Base-by-base conservation (phyloP, 2,797 vertebrate species). In the Thaleichthys pacificus region DNA sequence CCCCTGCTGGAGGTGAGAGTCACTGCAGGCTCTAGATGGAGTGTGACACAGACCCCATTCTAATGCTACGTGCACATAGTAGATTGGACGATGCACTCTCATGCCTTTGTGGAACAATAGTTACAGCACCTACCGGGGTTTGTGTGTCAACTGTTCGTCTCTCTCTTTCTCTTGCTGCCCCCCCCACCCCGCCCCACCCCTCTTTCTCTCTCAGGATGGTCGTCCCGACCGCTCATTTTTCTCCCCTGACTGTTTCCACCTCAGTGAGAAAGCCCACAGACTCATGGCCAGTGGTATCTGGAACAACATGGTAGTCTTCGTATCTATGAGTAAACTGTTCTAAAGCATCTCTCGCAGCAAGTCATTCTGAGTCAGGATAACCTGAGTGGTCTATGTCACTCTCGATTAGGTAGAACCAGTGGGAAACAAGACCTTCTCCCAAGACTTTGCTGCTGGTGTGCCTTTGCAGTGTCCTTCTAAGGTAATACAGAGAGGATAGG, bases 241-340 rank as follows among this genome's bases (percentile, higher is more conserved):
- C 9, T 22, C 95, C 15, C 95, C 96, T 0, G 96, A 98, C 84
- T 98, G 97, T 81, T 94, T 96, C 80, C 95, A 96, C 74, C 91
- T 92, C 21, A 96, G 86, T 79, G 95, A 96, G 91, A 97, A 92
- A 82, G 91, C 94, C 79, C 96, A 98, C 79, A 87, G 94, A 0
- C 88, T 94, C 68, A 94, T 99, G 84, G 93, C 96, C 66, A 91
- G 74, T 28, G 91, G 90, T 69, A 96, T 99, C 56, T 99, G 97
- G 97, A 95, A 93, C 86, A 91, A 94, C 85, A 86, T 99, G 96
- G 97, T 98, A 67, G 14, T 47, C 42, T 47, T 47, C 42, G 5
- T 66, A 35, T 69, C 70, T 42, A 2, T 22, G 42, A 62, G 60
- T 32, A n/a, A 78, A 69, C 56, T 11, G 19, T 38, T 22, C n/a